Base-by-base conservation (phyloP, 2,888 invertebrate genomes). In the Drosophila fulvimacula region DNA sequence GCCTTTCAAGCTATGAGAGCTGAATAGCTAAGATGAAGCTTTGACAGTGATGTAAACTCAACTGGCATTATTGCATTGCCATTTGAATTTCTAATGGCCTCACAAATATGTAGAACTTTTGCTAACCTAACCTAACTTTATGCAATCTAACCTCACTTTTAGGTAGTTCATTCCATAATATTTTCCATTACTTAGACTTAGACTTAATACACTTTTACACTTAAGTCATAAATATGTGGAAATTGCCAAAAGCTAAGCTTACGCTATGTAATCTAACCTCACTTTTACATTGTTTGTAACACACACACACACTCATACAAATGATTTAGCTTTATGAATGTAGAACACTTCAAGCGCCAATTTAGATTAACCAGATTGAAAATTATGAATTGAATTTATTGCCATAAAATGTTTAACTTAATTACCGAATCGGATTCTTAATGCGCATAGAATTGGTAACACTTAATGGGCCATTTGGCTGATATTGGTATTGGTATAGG, bases 371-470 rank as follows among this genome's bases (percentile, higher is more conserved):
- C n/a, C n/a, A 15, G 61, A 59, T 69, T 32, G 39, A 60, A 30
- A 61, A 36, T 24, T 51, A 46, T 27, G 39, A 21, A 71, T 56
- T 72, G 24, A 73, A 76, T 60, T 76, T 46, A 59, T 63, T 63
- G 39, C 55, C 39, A 63, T 66, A 59, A 48, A 65, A 69, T 49
- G 30, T 38, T 27, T 38, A 52, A 48, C n/a, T 66, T 77, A 77
- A 76, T 58, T 60, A 55, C 60, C 69, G 70, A 27, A 76, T 44
- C 77, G 63, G 66, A 77, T 76, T 73, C 57, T 58, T 63, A 73
- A 76, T 71, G 56, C 21, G 17, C 42, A 13, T 53, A 66, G 63
- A 77, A 77, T 77, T 73, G 46, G 77, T 44, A 52, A 61, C 75
- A 67, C 27, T 71, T 67, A 32, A 60, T 52, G 19, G 42, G 27